Base-by-base conservation (phyloP, 1,140 invertebrate genomes). In the Eupristina koningsbergeri region DNA sequence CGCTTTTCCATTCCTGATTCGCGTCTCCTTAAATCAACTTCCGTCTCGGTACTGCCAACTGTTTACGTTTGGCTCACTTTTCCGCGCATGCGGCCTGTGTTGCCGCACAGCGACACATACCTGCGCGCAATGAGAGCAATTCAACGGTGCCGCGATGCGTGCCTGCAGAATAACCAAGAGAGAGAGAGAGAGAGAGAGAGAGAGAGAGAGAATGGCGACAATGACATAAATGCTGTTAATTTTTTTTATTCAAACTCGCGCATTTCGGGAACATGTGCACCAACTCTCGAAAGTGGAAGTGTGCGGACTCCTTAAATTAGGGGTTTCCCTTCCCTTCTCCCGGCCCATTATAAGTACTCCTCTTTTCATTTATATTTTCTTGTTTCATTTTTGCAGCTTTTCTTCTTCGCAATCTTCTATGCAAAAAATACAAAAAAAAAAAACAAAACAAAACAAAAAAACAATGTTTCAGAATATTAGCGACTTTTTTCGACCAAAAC, bases 1-100 rank as follows among this genome's bases (percentile, higher is more conserved):
- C 53, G 53, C 22, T 58, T 58, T 58, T 26, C 53, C 22, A 58
- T 26, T 58, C 53, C 22, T 22, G 53, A 26, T 5, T 9, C 53
- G 53, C 53, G 36, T 41, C 36, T 71, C 39, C 39, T 71, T 71
- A 71, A 71, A 71, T 71, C 67, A 71, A 41, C 3, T 36, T 36
- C 11, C 67, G 36, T 36, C 36, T 36, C 19, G 67, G 67, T 41
- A 41, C 6, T 41, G 36, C 67, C 67, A 29, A 17, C 19, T 41
- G 36, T 41, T 41, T 41, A 71, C 36, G 19, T 41, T 41, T 11
- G 36, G 9, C 67, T 39, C 36, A 17, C 11, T 22, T 71, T 71
- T 71, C 19, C 22, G 53, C 53, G 53, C 53, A 22, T 58, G 53
- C 19, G 22, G 53, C 53, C 26, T 22, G 53, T 22, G 53, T 58